A percentile compares a stretch with the other conserved stretches of the same genome.
Conservation (phyloP, 2,888 invertebrate species). For the Acheta domesticus region DNA sequence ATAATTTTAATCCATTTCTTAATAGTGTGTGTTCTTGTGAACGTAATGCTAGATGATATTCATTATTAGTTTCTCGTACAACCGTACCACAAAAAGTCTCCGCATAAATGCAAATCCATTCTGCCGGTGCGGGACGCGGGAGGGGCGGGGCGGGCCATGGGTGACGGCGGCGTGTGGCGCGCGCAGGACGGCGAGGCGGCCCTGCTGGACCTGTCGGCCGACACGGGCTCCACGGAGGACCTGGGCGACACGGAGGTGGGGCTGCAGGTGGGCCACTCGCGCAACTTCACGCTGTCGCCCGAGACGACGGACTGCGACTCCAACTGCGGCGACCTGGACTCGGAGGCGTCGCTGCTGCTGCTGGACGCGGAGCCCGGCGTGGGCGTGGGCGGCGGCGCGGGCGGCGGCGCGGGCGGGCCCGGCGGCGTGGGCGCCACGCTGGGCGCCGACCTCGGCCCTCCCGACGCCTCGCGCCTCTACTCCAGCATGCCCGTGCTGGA, state of each 20-base stretch:
- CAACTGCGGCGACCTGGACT: slow-evolving; percentile 80
- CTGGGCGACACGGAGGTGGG: slow-evolving; percentile 61
- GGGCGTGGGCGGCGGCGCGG: slow-evolving; percentile 52
- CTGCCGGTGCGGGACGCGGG: too few relatives aligned
- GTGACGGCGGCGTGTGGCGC: too few relatives aligned
- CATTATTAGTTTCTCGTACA: too few relatives aligned
- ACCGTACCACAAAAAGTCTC: too few relatives aligned
- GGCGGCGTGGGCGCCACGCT: not conserved
- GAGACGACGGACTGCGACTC: slow-evolving; percentile 92
- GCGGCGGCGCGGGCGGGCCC: slow-evolving; percentile 42
- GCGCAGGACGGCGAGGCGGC: slow-evolving; percentile 3
- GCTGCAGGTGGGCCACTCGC: slow-evolving; percentile 62
- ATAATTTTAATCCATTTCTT: too few relatives aligned
- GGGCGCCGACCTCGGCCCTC: slow-evolving; percentile 42
- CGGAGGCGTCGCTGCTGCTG: slow-evolving; percentile 74
- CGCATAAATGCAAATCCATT: too few relatives aligned
- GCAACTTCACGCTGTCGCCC: slow-evolving; percentile 85
- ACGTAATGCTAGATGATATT: too few relatives aligned
- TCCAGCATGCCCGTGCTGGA: slow-evolving; percentile 87
- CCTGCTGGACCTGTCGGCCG: slow-evolving; percentile 56
- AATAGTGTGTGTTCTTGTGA: too few relatives aligned
- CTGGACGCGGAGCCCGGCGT: slow-evolving; percentile 51
- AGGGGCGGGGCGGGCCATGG: too few relatives aligned
- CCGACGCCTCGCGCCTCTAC: slow-evolving; percentile 64
- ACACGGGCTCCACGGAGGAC: slow-evolving; percentile 62